phyloP scores from a whole-genome alignment of 2,113 vertebrate species.

The Tetrax tetrax region DNA sequence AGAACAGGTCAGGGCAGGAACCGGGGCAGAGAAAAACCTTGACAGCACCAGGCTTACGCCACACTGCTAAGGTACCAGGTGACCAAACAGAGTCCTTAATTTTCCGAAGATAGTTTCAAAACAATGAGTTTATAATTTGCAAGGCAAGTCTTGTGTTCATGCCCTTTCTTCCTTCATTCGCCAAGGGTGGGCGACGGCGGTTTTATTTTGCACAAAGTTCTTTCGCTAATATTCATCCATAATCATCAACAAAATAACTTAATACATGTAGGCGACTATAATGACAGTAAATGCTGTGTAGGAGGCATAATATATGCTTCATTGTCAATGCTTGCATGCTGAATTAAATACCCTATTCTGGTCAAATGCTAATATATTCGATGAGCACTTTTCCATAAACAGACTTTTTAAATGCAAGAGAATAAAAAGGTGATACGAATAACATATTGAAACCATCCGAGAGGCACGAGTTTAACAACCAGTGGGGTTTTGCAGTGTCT shows the following conservation, averaged over 20 bases:
- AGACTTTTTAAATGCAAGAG: background rate
- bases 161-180: background rate
- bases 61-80: background rate
- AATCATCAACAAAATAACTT: constrained; percentile 36
- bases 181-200: background rate
- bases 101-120: background rate
- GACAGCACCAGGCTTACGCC: background rate
- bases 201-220: constrained; percentile 10
- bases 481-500: background rate
- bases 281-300: constrained; percentile 38
- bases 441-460: background rate
- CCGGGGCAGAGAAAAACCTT: background rate
- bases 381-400: background rate
- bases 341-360: constrained; percentile 26
- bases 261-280: constrained; percentile 34
- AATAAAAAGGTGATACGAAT: constrained; percentile 25
- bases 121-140: background rate
- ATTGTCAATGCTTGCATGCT: background rate
- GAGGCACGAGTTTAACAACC: background rate
- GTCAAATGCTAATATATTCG: constrained; percentile 40
- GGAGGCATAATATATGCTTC: constrained; percentile 38
- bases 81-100: background rate
- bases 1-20: background rate
- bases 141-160: constrained; percentile 12
- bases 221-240: background rate